Base-by-base conservation (phyloP, 2,888 invertebrate species). In the Caradrina kadenii region DNA sequence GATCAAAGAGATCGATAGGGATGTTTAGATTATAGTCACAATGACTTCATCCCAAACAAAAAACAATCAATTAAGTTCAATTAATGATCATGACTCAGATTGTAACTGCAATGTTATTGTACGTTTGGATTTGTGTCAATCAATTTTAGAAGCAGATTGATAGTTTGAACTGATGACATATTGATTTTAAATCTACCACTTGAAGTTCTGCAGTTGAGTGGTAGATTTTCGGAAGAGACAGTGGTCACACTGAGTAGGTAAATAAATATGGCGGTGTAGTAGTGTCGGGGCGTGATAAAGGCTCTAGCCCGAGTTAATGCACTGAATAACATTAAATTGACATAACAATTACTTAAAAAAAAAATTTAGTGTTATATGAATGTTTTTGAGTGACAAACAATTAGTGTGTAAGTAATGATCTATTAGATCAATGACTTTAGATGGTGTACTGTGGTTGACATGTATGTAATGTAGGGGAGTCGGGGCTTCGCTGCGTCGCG, bases 201-300 rank as follows among this genome's bases (percentile, higher is more conserved):
- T 45, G 17, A 6, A 17, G 2, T 45, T 45, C 3, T 2, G 15
- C 17, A 5, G 17, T 45, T 45, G 4, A 22, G 5, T 53, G 53
- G 63, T 63, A 63, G 21, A 48, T 42, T 54, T 52, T 21, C 3
- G 19, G 17, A 50, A 21, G 7, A 56, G 17, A 45, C 35, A 31
- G 13, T 80, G 85, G 89, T 84, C 88, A 88, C 86, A 87, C 84
- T 86, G 60, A 67, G 26, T 86, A 90, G 81, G 94, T 94, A 95
- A 95, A 95, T 94, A 94, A 95, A 94, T 94, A 95, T 95, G 95
- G 94, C 95, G 89, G 85, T 80, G 66, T 77, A 82, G 73, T 80
- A 75, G 59, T 84, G 67, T 74, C 81, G 78, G 88, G 91, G 88
- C 87, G 89, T 89, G 87, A 86, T 80, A 79, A 60, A 69, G 59